Percentiles rank a stretch among this genome's conserved stretches.
Evolutionary conservation across 1,140 invertebrate genomes (phyloP).

Genomic region (Aphis gossypii): DNA sequence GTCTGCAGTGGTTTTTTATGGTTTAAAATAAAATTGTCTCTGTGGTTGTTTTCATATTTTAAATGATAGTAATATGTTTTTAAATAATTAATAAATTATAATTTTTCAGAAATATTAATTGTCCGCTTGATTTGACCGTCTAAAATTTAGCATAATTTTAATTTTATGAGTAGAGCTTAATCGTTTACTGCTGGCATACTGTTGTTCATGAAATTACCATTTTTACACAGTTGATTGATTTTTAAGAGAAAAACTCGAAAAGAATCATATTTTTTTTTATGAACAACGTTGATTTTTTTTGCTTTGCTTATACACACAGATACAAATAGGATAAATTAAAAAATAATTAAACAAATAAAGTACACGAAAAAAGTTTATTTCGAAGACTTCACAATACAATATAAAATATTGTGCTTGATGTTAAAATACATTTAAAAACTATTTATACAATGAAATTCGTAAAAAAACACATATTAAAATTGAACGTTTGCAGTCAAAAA

Average conservation of each 20-base stretch:
- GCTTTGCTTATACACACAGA: neutral
- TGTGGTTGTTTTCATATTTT: neutral
- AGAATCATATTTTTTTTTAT: slow-evolving; percentile 6
- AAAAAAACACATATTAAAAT: slow-evolving; percentile 25
- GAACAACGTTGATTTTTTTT: neutral
- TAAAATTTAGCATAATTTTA: neutral
- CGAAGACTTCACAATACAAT: neutral
- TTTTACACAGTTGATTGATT: neutral
- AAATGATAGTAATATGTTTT: neutral
- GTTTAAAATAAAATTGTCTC: neutral
- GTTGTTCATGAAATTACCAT: neutral
- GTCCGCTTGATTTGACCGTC: neutral
- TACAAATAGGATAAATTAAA: neutral
- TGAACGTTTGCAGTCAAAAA: neutral
- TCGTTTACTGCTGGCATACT: neutral
- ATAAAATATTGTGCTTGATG: neutral
- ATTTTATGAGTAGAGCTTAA: neutral
- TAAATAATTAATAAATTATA: slow-evolving; percentile 21
- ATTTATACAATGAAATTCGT: slow-evolving; percentile 20
- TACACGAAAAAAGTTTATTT: slow-evolving; percentile 43
- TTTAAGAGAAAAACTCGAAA: neutral
- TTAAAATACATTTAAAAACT: neutral
- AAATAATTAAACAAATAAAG: neutral
- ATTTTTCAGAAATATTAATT: neutral
- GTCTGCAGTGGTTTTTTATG: neutral